Percentiles rank a stretch among this genome's conserved stretches.
Evolutionary conservation across 2,888 invertebrate species (phyloP).

Genomic region (Mimas tiliae): DNA sequence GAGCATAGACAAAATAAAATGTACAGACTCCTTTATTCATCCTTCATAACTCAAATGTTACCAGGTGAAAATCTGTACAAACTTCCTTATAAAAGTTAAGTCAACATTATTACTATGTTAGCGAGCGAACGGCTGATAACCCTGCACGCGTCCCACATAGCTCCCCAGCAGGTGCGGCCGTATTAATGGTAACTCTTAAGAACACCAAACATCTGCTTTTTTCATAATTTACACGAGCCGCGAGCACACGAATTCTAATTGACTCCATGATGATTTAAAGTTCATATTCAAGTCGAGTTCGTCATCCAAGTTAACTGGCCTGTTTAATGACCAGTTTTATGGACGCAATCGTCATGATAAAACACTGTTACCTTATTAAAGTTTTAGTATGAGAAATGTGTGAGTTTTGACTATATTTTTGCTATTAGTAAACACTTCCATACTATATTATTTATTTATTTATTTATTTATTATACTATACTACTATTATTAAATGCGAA

Average conservation of each 20-base stretch:
- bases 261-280: constrained; percentile 59
- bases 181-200: constrained; percentile 69
- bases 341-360: constrained; percentile 45
- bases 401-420: neutral
- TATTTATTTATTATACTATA: too few relatives aligned
- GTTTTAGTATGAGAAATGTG: constrained; percentile 3
- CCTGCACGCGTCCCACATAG: constrained; percentile 50
- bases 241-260: constrained; percentile 69
- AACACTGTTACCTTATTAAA: constrained; percentile 20
- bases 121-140: constrained; percentile 44
- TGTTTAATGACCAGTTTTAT: constrained; percentile 53
- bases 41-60: neutral
- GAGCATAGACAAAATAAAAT: neutral
- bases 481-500: too few relatives aligned
- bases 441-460: too few relatives aligned
- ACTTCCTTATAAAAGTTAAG: constrained; percentile 31
- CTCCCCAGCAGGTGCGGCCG: constrained; percentile 68
- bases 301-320: constrained; percentile 44
- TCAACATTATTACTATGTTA: constrained; percentile 35
- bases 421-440: neutral
- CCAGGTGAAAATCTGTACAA: constrained; percentile 26
- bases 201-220: constrained; percentile 77
- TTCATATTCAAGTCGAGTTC: constrained; percentile 45
- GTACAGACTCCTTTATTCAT: neutral
- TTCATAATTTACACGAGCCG: constrained; percentile 68